These are phyloP conservation scores for Folsomia candida DNA, from an alignment of 2,888 invertebrate genomes.

Conservation along the genomic window DNA sequence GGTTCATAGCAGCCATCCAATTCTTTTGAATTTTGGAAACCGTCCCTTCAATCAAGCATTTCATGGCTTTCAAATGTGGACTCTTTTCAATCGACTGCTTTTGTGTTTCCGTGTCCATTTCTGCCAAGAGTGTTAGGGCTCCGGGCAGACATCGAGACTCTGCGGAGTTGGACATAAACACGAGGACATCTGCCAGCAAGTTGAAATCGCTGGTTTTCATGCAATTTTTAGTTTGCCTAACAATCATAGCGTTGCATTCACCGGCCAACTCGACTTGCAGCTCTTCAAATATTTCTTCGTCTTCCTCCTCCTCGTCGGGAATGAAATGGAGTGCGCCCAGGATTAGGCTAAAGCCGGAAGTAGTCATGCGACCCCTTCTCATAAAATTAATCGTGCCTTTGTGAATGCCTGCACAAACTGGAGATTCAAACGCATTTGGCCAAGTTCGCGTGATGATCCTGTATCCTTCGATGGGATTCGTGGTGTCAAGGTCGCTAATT, in stretches of 20 bases:
- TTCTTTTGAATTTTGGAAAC: slow-evolving; percentile 28
- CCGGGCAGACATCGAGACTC: slow-evolving; percentile 5
- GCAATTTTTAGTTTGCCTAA: slow-evolving; percentile 22
- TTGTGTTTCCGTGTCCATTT: slow-evolving; percentile 15
- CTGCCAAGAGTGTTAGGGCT: slow-evolving; percentile 27
- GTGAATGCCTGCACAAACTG: slow-evolving; percentile 29
- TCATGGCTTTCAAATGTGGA: slow-evolving; percentile 36
- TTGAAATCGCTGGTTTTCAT: slow-evolving; percentile 40
- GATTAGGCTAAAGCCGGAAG: slow-evolving; percentile 32
- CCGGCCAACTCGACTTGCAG: slow-evolving; percentile 11
- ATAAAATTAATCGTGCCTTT: slow-evolving; percentile 24
- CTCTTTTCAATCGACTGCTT: not conserved
- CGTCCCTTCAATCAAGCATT: slow-evolving; percentile 35
- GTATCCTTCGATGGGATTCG: slow-evolving; percentile 37
- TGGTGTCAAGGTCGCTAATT: slow-evolving; percentile 22
- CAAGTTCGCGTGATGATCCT: slow-evolving; percentile 33
- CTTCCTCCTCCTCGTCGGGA: slow-evolving; percentile 21
- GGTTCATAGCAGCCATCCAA: slow-evolving; percentile 38
- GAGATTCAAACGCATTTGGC: slow-evolving; percentile 33
- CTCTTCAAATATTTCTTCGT: slow-evolving; percentile 18
- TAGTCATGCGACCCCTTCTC: slow-evolving; percentile 17
- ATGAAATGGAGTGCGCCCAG: slow-evolving; percentile 37
- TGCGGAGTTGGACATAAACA: not conserved
- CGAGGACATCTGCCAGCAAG: slow-evolving; percentile 25
- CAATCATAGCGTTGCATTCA: slow-evolving; percentile 19